Conservation (phyloP, 2,888 invertebrate species). For the Myopa tessellatipennis region DNA sequence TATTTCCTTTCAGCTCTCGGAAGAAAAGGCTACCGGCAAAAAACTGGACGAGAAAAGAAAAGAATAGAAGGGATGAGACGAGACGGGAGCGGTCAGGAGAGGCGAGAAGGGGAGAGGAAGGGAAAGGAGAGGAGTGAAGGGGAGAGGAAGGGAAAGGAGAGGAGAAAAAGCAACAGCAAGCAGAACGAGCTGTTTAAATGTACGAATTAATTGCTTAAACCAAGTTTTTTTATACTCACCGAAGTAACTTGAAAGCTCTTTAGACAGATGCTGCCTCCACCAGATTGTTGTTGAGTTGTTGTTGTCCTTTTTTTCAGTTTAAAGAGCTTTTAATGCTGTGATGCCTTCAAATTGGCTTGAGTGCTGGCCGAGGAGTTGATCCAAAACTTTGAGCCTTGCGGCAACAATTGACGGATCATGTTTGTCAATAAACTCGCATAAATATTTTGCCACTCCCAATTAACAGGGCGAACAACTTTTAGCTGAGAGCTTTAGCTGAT, state of each 20-base stretch:
- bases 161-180: not conserved
- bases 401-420: too few species aligned
- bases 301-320: not conserved
- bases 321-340: conserved; percentile 6
- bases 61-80: not conserved
- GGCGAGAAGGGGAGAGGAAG: too few species aligned
- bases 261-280: not conserved
- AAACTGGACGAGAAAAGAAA: conserved; percentile 8
- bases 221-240: not conserved
- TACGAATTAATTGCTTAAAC: conserved; percentile 33
- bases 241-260: not conserved
- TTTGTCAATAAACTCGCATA: too few species aligned
- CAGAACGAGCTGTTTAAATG: not conserved
- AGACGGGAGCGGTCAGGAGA: too few species aligned
- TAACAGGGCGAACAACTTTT: too few species aligned
- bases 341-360: not conserved
- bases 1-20: not conserved
- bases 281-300: not conserved
- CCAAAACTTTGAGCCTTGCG: not conserved
- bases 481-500: too few species aligned
- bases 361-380: not conserved
- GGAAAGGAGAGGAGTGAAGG: too few species aligned
- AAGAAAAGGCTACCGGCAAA: not conserved
- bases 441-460: too few species aligned
- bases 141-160: too few species aligned